Evolutionary conservation across 2,797 vertebrate species (phyloP), one percentile per base, ranked within the genome.

Genomic region (Lithobates sylvaticus): DNA sequence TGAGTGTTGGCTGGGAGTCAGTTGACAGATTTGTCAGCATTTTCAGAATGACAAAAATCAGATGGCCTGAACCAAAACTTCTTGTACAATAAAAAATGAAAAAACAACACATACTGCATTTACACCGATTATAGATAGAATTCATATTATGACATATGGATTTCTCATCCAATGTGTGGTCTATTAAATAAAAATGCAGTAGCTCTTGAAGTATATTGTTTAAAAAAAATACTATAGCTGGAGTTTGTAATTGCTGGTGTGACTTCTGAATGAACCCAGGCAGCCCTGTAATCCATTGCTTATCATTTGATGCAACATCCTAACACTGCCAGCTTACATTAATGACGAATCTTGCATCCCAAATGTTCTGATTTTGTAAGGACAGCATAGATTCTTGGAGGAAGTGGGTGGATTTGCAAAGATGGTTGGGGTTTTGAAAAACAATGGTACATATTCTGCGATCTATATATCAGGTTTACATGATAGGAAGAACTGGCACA

Each of bases 21-120:
- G 44, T 21, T 76, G 47, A 54, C 26, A 54, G 74, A 58, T 32
- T 76, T 32, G 74, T 76, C 74, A 76, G 74, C 47, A 72, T 54
- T 58, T n/a, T 32, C 27, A 29, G 29, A 44, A 58, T 54, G 47
- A 76, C 44, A 58, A n/a, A 76, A 76, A 32, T 76, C 74, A 76
- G 74, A 58, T 76, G 44, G n/a, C 74, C 47, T 76, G 16, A 18
- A 47, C 44, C 26, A 26, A 42, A 32, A 50, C 71, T n/a, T 73
- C n/a, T 44, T 47, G 23, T 44, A 73, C 21, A 44, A 21, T 13
- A 42, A 9, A 71, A 71, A 16, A 21, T 10, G 0, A 71, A 42
- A 10, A 3, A 71, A 16, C 0, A 71, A 44, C 21, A 44, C 39
- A 73, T 23, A n/a, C 36, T 1, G 10, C 18, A 13, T 47, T 15